Evolutionary conservation across 1,140 invertebrate genomes (phyloP), one percentile per base, ranked within the genome.

Genomic region (Drosophila rhopaloa): DNA sequence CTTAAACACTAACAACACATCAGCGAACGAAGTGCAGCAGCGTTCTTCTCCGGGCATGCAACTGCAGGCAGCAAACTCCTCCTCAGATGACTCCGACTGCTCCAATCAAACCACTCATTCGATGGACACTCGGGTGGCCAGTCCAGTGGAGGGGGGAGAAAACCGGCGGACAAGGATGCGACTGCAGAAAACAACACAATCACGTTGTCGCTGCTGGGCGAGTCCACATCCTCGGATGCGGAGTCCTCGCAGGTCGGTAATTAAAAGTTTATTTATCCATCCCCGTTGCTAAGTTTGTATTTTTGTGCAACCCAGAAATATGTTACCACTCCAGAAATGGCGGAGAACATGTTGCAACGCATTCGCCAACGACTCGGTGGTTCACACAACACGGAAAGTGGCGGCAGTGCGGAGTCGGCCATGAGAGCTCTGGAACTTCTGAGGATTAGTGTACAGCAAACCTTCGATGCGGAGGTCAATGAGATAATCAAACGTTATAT

Each of bases 381-480:
- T 6, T 59, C 76, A 0, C 73, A 82, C 16, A 76, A 76, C 50
- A 59, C 68, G 43, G 77, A 79, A 46, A 91, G 74, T 40, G 75
- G 77, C 13, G 79, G 79, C 51, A 90, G 78, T 43, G 75, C 90
- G 0, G 94, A 93, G 76, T 92, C 94, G 19, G 93, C 93, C 13
- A 95, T 92, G 84, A 76, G 95, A 75, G 94, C 95, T 2, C 77
- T 95, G 40, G 95, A 95, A 79, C 76, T 95, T 7, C 81, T 96
- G 10, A 88, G 95, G 43, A 94, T 95, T 74, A 95, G 94, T 81
- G 86, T 96, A 41, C 95, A 96, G 81, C 92, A 93, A 54, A 92
- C 91, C 13, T 94, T 96, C 37, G 95, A 95, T 89, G 93, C 94
- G 75, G 95, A 96, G 76, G 94, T 96, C 43, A 93, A 95, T 82